Evolutionary conservation across 2,797 vertebrate species (phyloP).

Genomic region (Rhinichthys osculus): DNA sequence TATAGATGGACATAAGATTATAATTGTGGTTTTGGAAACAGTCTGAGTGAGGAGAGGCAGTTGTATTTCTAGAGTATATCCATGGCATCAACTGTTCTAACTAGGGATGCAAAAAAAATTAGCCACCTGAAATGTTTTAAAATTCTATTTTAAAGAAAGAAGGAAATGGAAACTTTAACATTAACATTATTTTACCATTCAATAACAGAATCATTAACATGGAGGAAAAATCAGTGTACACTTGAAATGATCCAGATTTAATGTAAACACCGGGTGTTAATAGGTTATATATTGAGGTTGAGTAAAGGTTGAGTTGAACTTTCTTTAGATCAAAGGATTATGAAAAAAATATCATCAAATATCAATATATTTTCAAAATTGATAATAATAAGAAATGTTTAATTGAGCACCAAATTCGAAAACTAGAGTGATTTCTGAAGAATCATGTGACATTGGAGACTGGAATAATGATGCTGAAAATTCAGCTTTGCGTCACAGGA

Average conservation of each 20-base stretch:
- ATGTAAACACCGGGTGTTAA: slow-evolving; percentile 13
- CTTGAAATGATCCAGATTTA: neutral
- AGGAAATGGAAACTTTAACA: neutral
- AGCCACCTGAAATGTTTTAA: neutral
- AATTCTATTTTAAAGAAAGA: neutral
- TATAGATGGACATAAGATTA: slow-evolving; percentile 49
- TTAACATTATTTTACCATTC: neutral
- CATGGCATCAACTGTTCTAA: slow-evolving; percentile 34
- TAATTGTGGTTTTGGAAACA: slow-evolving; percentile 54
- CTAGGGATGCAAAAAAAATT: slow-evolving; percentile 12
- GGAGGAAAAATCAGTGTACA: neutral
- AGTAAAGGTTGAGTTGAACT: neutral
- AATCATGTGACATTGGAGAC: neutral
- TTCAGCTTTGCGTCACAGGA: neutral
- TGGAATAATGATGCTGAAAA: neutral
- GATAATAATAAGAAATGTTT: neutral
- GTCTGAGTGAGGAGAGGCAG: slow-evolving; percentile 7
- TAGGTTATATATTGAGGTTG: slow-evolving; percentile 3
- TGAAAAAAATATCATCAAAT: neutral
- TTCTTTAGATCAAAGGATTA: neutral
- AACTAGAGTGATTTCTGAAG: neutral
- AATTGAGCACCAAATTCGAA: neutral
- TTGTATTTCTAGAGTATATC: slow-evolving; percentile 3
- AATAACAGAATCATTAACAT: neutral
- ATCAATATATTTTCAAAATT: neutral